These are phyloP conservation scores for Platynereis dumerilii DNA, from an alignment of 2,888 invertebrate species.

Conservation along the genomic window DNA sequence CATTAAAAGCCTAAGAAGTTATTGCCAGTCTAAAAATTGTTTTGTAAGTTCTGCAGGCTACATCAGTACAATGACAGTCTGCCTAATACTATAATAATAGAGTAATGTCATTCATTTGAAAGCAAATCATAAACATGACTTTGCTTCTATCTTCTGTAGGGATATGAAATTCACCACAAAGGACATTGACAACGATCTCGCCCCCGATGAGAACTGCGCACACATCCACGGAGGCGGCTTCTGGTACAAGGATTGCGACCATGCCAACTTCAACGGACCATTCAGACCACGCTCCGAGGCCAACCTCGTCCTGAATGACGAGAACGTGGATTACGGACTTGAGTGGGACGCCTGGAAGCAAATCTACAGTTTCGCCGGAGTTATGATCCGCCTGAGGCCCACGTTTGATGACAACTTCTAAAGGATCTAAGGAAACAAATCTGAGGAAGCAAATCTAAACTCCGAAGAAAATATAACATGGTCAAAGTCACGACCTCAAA, in stretches of 20 bases:
- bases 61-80: too few relatives aligned
- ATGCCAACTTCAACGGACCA: slow-evolving; percentile 23
- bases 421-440: background rate
- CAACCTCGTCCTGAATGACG: background rate
- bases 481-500: too few relatives aligned
- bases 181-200: slow-evolving; percentile 18
- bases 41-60: too few relatives aligned
- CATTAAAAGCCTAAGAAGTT: too few relatives aligned
- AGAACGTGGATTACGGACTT: slow-evolving; percentile 16
- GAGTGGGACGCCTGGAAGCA: slow-evolving; percentile 25
- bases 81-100: too few relatives aligned
- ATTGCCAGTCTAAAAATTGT: too few relatives aligned
- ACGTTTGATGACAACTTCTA: background rate
- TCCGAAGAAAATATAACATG: too few relatives aligned
- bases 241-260: slow-evolving; percentile 25
- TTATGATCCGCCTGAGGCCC: slow-evolving; percentile 10
- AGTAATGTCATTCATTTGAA: too few relatives aligned
- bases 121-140: too few relatives aligned
- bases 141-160: too few relatives aligned
- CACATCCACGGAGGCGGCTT: slow-evolving; percentile 19
- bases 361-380: slow-evolving; percentile 5
- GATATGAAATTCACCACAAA: slow-evolving; percentile 15
- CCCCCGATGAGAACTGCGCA: slow-evolving; percentile 13
- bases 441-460: too few relatives aligned
- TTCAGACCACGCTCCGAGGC: background rate